Percentiles rank a stretch among this genome's conserved stretches.
phyloP scores from a whole-genome alignment of 2,113 vertebrate species.

The Ornithorhynchus anatinus region DNA sequence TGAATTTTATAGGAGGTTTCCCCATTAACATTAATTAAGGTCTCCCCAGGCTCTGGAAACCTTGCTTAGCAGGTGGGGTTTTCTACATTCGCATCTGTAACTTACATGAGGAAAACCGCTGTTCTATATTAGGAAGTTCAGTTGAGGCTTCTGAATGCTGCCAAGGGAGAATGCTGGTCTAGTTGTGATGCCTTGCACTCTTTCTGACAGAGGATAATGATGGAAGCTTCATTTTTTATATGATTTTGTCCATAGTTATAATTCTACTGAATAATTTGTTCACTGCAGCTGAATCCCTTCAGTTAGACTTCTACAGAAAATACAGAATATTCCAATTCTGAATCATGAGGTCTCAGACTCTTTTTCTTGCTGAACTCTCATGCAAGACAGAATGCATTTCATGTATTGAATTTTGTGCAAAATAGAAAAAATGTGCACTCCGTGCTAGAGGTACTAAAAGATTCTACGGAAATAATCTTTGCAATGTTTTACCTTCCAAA shows the following conservation, averaged over 20 bases:
- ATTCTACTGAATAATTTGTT: neutral
- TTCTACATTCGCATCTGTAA: conserved; percentile 5
- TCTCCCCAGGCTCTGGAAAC: conserved; percentile 35
- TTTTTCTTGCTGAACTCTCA: neutral
- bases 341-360: neutral
- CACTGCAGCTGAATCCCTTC: neutral
- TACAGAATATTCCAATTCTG: neutral
- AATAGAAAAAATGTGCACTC: neutral
- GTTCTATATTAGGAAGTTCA: neutral
- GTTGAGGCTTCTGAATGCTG: neutral
- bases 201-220: neutral
- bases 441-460: neutral
- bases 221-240: neutral
- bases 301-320: neutral
- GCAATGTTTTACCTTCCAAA: too few species aligned
- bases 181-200: neutral
- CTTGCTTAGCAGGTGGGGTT: conserved; percentile 36
- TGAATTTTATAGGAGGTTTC: conserved; percentile 60
- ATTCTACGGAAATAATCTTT: too few species aligned
- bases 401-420: neutral
- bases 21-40: conserved; percentile 63
- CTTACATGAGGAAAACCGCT: neutral
- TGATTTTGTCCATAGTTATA: neutral
- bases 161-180: neutral
- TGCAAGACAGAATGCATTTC: neutral